Conservation (phyloP, 2,113 vertebrate species). For the Phylloscopus trochilus region DNA sequence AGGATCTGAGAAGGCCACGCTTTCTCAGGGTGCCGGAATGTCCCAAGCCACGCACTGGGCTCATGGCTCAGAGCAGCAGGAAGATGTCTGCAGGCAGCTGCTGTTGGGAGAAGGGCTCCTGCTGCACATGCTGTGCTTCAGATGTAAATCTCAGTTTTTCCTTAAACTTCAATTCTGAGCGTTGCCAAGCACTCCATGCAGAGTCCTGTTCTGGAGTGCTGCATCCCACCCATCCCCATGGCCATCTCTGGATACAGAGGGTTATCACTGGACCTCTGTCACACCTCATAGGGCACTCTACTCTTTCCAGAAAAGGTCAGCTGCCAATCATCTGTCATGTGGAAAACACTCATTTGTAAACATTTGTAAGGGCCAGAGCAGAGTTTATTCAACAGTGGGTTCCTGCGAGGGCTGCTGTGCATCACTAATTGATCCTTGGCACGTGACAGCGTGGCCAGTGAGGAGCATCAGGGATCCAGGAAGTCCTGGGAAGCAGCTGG, state of each 20-base stretch:
- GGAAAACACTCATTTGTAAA: conserved; percentile 14
- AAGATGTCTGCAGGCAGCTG: neutral
- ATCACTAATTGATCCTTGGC: neutral
- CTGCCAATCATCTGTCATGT: neutral
- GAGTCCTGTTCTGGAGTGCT: neutral
- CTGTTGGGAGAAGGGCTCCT: neutral
- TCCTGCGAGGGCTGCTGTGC: accelerated
- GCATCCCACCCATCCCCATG: neutral
- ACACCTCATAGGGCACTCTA: neutral
- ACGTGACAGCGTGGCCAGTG: neutral
- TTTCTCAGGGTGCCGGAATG: neutral
- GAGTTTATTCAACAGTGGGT: neutral
- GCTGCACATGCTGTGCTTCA: neutral
- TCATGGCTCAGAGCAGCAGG: neutral
- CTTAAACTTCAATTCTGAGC: neutral
- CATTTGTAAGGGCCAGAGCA: neutral
- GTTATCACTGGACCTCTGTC: neutral
- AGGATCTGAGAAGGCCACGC: neutral
- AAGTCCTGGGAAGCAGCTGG: neutral
- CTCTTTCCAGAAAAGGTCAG: neutral
- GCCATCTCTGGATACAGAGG: neutral
- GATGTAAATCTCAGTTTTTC: neutral
- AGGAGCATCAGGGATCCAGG: neutral
- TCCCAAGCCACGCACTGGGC: neutral
- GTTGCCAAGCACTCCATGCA: neutral